Evolutionary conservation across 2,797 vertebrate species (phyloP).

Genomic region (Sparidentex hasta): DNA sequence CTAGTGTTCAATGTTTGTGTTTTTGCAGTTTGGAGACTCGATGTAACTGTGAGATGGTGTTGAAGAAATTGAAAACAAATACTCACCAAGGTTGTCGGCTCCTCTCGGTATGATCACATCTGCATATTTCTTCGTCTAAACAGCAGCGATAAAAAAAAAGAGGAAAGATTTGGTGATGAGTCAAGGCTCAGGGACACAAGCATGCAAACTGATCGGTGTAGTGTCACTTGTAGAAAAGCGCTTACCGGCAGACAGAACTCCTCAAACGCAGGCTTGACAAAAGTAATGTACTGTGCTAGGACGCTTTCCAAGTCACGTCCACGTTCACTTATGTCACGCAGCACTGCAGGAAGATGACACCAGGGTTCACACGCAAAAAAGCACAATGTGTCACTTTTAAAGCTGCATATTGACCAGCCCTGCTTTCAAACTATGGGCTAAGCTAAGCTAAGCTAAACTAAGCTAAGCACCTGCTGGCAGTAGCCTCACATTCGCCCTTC

Average conservation of each 20-base stretch:
- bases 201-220: background rate
- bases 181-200: background rate
- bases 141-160: background rate
- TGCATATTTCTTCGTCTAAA: conserved; percentile 95
- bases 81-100: conserved; percentile 94
- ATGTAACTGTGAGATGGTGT: too few species aligned
- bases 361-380: background rate
- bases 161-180: background rate
- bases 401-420: too few species aligned
- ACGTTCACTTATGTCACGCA: conserved; percentile 93
- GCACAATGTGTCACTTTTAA: background rate
- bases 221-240: conserved; percentile 26
- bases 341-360: conserved; percentile 78
- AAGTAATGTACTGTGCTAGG: conserved; percentile 94
- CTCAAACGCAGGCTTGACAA: conserved; percentile 97
- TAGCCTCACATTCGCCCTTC: background rate
- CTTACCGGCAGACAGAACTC: conserved; percentile 97
- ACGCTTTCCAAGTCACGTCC: conserved; percentile 94
- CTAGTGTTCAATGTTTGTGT: conserved; percentile 14
- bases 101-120: conserved; percentile 97
- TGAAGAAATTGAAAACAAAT: too few species aligned
- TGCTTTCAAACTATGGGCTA: background rate
- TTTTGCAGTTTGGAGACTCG: too few species aligned
- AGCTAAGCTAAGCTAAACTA: background rate
- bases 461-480: background rate